Evolutionary conservation across 2,888 invertebrate genomes (phyloP).

Genomic region (Hypomecis punctinalis): DNA sequence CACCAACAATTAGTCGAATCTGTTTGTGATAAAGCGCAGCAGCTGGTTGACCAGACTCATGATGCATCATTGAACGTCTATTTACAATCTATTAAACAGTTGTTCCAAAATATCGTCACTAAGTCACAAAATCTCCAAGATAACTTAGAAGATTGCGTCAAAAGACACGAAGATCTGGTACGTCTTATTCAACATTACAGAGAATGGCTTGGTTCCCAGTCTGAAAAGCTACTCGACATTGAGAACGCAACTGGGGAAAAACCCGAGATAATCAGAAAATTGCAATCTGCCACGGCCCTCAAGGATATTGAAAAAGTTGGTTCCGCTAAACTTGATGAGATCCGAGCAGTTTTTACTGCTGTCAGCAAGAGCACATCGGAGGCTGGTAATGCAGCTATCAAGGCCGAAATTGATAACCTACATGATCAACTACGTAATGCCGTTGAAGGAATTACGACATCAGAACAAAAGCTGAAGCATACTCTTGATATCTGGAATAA

Average conservation of each 20-base stretch:
- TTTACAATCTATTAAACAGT: slow-evolving; percentile 93
- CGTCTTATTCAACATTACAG: slow-evolving; percentile 90
- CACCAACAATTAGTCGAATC: slow-evolving; percentile 95
- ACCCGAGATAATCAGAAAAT: slow-evolving; percentile 90
- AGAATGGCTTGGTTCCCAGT: slow-evolving; percentile 92
- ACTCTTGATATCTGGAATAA: slow-evolving; percentile 93
- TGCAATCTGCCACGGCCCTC: slow-evolving; percentile 87
- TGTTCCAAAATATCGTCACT: slow-evolving; percentile 94
- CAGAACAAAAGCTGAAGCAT: slow-evolving; percentile 90
- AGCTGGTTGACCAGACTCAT: slow-evolving; percentile 95
- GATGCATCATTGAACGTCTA: slow-evolving; percentile 94
- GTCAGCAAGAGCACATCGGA: slow-evolving; percentile 92
- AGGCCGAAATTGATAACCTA: slow-evolving; percentile 89
- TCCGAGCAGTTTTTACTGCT: slow-evolving; percentile 87
- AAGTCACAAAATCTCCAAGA: slow-evolving; percentile 94
- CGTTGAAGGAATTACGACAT: slow-evolving; percentile 87
- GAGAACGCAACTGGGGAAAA: slow-evolving; percentile 94
- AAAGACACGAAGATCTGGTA: slow-evolving; percentile 93
- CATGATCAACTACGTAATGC: slow-evolving; percentile 88
- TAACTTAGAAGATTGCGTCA: slow-evolving; percentile 93
- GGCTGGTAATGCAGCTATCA: slow-evolving; percentile 89
- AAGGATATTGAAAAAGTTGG: slow-evolving; percentile 88
- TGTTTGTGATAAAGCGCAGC: slow-evolving; percentile 96
- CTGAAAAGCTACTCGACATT: slow-evolving; percentile 91
- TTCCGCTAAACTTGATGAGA: slow-evolving; percentile 86